phyloP scores from a whole-genome alignment of 1,140 invertebrate genomes.

The Steinernema khuongi region DNA sequence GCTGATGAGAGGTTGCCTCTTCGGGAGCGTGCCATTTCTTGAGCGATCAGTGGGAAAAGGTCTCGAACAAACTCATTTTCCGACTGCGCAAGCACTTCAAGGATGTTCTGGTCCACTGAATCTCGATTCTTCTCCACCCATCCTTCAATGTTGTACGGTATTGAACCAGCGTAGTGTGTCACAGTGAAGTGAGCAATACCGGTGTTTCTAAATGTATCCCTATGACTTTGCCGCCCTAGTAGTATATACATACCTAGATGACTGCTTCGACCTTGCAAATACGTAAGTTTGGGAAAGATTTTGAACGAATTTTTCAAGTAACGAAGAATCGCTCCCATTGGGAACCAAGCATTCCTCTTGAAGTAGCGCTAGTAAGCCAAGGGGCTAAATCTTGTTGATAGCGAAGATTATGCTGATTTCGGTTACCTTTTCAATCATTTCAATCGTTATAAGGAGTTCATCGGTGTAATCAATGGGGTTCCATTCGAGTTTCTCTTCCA shows the following conservation, averaged over 20 bases:
- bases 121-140: conserved; percentile 99
- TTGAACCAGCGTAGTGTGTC: conserved; percentile 93
- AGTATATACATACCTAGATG: conserved; percentile 32
- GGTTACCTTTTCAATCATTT: conserved; percentile 93
- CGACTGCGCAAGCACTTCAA: conserved; percentile 72
- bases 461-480: conserved; percentile 98
- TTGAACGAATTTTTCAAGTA: conserved; percentile 82
- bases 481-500: conserved; percentile 72
- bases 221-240: conserved; percentile 83
- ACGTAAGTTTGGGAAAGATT: conserved; percentile 28
- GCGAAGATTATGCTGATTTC: conserved; percentile 1
- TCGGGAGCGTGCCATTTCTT: conserved; percentile 30
- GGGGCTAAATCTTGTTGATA: conserved; percentile 70
- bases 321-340: conserved; percentile 94
- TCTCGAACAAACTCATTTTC: conserved; percentile 30
- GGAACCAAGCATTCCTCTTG: conserved; percentile 99
- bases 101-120: conserved; percentile 92
- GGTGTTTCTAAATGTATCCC: conserved; percentile 91
- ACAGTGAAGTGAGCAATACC: conserved; percentile 93
- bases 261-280: conserved; percentile 53
- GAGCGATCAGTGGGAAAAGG: conserved; percentile 21
- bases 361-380: conserved; percentile 98
- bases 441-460: conserved; percentile 94
- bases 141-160: conserved; percentile 89
- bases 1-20: conserved; percentile 42